A percentile compares a stretch with the other conserved stretches of the same genome.
Conservation (phyloP, 2,797 vertebrate species). For the Bradypodion ventrale region DNA sequence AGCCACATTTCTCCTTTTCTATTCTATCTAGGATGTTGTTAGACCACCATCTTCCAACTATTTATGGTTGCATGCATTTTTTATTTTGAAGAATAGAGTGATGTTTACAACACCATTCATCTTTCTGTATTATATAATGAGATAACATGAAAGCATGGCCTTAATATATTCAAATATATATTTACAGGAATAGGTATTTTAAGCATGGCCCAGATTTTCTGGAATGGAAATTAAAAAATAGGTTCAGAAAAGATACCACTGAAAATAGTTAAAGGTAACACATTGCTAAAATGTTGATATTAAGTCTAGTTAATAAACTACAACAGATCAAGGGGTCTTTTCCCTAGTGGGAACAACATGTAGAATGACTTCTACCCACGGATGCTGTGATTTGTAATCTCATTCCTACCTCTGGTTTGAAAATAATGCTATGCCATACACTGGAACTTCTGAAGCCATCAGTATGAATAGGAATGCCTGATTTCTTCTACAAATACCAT, state of each 20-base stretch:
- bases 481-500: too few relatives aligned
- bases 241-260: too few relatives aligned
- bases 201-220: neutral
- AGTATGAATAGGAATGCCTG: too few relatives aligned
- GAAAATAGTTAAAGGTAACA: too few relatives aligned
- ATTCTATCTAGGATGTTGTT: constrained; percentile 24
- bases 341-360: too few relatives aligned
- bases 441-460: neutral
- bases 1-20: constrained; percentile 9
- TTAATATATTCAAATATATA: neutral
- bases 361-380: too few relatives aligned
- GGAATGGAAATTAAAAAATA: neutral
- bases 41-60: constrained; percentile 51
- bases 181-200: neutral
- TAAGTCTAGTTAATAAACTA: too few relatives aligned
- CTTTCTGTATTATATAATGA: neutral
- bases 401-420: too few relatives aligned
- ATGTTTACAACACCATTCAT: neutral
- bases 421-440: neutral
- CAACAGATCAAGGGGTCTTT: too few relatives aligned
- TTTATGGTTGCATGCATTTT: too few relatives aligned
- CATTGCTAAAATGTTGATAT: too few relatives aligned
- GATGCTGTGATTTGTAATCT: too few relatives aligned
- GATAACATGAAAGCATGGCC: neutral
- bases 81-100: neutral